phyloP scores from a whole-genome alignment of 92 coral and sea anemone species.

The Blastomussa wellsi region DNA sequence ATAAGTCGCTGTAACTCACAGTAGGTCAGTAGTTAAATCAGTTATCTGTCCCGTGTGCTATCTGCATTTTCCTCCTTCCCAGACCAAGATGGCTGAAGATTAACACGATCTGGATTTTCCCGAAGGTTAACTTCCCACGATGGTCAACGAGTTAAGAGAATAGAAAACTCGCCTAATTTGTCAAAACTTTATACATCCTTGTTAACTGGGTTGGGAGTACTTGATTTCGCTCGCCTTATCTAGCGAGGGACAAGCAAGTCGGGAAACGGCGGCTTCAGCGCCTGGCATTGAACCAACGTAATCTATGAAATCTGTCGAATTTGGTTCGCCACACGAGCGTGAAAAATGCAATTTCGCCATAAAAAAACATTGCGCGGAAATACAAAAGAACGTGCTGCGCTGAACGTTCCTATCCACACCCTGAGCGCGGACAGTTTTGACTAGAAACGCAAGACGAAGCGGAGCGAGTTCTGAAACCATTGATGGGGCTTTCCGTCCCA shows the following conservation, averaged over 20 bases:
- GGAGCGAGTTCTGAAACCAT: conserved; percentile 9
- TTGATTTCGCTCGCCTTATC: background rate
- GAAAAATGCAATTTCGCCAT: background rate
- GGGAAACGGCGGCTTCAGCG: background rate
- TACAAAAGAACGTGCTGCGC: background rate
- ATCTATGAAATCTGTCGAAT: conserved; percentile 1
- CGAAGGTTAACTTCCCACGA: conserved; percentile 41
- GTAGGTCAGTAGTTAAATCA: background rate
- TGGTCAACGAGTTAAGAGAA: conserved; percentile 34
- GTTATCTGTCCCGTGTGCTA: conserved; percentile 27
- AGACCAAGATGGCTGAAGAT: conserved; percentile 17
- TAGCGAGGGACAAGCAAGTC: background rate
- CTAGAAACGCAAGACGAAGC: background rate
- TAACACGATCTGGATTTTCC: background rate
- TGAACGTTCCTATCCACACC: background rate
- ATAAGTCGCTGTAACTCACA: background rate
- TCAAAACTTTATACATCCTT: conserved; percentile 27
- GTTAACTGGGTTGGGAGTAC: background rate
- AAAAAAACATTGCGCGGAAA: background rate
- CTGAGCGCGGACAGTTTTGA: background rate
- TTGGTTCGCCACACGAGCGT: conserved; percentile 7
- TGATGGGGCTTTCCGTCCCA: conserved; percentile 17
- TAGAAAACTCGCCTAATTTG: conserved; percentile 11
- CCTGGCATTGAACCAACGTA: conserved; percentile 27
- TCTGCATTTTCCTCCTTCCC: background rate